Conservation (phyloP, 2,797 vertebrate species). For the Remorina albescens region DNA sequence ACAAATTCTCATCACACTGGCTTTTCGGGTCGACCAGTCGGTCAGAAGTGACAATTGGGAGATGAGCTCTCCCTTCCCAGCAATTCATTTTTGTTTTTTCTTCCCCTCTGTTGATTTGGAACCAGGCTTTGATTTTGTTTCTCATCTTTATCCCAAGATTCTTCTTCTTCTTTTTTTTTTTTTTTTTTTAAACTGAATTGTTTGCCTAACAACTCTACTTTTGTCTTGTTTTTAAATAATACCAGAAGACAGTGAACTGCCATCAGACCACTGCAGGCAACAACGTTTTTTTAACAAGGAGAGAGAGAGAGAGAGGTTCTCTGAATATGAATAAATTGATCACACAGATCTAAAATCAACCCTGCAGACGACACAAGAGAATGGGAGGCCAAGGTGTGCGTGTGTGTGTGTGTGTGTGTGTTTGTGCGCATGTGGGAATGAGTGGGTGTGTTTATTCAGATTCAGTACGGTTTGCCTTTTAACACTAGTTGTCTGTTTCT, state of each 20-base stretch:
- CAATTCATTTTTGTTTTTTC: constrained; percentile 67
- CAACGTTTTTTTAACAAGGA: constrained; percentile 63
- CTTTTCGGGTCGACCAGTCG: constrained; percentile 53
- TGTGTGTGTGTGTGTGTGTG: constrained; percentile 28
- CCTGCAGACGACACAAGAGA: constrained; percentile 83
- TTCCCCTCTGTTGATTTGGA: constrained; percentile 62
- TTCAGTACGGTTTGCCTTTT: constrained; percentile 96
- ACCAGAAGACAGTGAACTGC: constrained; percentile 72
- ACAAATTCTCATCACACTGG: constrained; percentile 55
- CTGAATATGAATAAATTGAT: constrained; percentile 45
- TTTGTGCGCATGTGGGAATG: constrained; percentile 28
- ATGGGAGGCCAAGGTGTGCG: constrained; percentile 64
- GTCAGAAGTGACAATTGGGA: constrained; percentile 57
- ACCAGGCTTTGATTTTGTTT: constrained; percentile 81
- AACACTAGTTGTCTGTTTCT: constrained; percentile 96
- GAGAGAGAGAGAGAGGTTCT: constrained; percentile 66
- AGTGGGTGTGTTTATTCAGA: constrained; percentile 77
- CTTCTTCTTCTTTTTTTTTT: constrained; percentile 71
- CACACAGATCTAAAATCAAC: constrained; percentile 73
- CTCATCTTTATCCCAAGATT: constrained; percentile 63
- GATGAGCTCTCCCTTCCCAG: constrained; percentile 67
- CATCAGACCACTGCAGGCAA: constrained; percentile 66
- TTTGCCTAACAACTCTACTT: constrained; percentile 90
- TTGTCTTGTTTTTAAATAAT: constrained; percentile 85
- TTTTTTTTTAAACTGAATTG: constrained; percentile 66